Percentiles rank a stretch among this genome's conserved stretches.
Evolutionary conservation across 2,113 vertebrate genomes (phyloP).

Genomic region (Indicator indicator): DNA sequence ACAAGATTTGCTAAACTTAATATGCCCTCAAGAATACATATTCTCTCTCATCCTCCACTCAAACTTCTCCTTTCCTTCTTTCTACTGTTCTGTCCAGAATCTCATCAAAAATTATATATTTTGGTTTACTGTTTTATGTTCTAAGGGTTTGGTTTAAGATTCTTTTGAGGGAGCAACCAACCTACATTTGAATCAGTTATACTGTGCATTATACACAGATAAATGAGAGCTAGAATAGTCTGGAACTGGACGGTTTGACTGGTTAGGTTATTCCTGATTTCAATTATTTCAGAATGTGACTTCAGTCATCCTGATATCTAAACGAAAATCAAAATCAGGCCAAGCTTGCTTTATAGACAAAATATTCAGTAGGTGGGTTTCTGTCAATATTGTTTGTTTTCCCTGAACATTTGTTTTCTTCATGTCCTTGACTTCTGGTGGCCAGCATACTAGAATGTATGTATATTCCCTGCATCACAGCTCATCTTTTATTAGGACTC

Average conservation of each 20-base stretch:
- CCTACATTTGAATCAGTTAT: background rate
- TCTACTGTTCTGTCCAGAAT: background rate
- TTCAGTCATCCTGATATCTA: background rate
- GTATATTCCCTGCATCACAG: background rate
- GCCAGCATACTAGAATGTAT: background rate
- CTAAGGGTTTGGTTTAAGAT: background rate
- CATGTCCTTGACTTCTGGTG: background rate
- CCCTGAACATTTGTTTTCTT: background rate
- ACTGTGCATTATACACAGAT: rapidly evolving
- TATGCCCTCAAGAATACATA: background rate
- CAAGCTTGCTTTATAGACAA: background rate
- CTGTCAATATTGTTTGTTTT: background rate
- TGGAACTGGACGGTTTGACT: background rate
- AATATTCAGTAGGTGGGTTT: background rate
- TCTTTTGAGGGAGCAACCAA: background rate
- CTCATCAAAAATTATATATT: background rate
- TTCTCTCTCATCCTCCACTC: background rate
- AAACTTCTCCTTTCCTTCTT: background rate
- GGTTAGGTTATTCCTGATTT: background rate
- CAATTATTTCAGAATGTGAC: background rate
- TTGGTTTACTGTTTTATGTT: background rate
- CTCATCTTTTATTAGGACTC: background rate
- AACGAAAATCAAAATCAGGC: background rate
- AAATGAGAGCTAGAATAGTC: background rate
- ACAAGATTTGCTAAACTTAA: background rate